Evolutionary conservation across 2,797 vertebrate species (phyloP).

Genomic region (Acipenser transmontanus): DNA sequence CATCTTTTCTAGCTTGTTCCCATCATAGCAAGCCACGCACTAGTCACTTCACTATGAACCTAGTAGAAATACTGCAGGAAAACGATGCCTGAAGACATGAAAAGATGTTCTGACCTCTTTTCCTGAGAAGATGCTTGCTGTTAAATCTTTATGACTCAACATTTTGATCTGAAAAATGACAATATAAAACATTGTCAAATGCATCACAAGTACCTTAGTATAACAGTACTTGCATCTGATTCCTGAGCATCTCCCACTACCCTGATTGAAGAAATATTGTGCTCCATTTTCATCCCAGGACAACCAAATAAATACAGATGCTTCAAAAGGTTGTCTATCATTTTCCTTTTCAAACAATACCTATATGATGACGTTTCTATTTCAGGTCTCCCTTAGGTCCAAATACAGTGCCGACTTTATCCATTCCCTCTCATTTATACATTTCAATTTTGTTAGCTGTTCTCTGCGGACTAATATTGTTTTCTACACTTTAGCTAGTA

Average conservation of each 20-base stretch:
- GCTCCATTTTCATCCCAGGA: not conserved
- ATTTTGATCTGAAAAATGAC: constrained; percentile 32
- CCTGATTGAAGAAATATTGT: not conserved
- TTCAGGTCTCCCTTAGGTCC: not conserved
- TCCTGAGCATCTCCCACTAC: not conserved
- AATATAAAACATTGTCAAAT: constrained; percentile 26
- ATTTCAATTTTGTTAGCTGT: constrained; percentile 10
- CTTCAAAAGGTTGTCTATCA: not conserved
- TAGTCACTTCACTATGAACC: constrained; percentile 42
- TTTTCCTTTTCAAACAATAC: not conserved
- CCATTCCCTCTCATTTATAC: constrained; percentile 1
- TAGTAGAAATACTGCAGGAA: constrained; percentile 42
- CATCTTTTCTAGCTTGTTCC: constrained; percentile 47
- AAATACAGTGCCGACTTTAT: not conserved
- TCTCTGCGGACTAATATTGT: constrained; percentile 11
- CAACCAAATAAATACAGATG: not conserved
- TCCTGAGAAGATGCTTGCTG: constrained; percentile 16
- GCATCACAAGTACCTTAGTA: constrained; percentile 27
- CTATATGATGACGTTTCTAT: not conserved
- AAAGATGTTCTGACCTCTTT: constrained; percentile 28
- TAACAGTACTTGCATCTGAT: not conserved
- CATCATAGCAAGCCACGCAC: constrained; percentile 43
- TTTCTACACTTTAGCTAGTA: constrained; percentile 13
- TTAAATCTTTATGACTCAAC: constrained; percentile 13
- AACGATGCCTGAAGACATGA: constrained; percentile 35